Percentiles rank a stretch among this genome's conserved stretches.
Evolutionary conservation across 2,113 vertebrate genomes (phyloP).

Genomic region (Edolisoma coerulescens): DNA sequence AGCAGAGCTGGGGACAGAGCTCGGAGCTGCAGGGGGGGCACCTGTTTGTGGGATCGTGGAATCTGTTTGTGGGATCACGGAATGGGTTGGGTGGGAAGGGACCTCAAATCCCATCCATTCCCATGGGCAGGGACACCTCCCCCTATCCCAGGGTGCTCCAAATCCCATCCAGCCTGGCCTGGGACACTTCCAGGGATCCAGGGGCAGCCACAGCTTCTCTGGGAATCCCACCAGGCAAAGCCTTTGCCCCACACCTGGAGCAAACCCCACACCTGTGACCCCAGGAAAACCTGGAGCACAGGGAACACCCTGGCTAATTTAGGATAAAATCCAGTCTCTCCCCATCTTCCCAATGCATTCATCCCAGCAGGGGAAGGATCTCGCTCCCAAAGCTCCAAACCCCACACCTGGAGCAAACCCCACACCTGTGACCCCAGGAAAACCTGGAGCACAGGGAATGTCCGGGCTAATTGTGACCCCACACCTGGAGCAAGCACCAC

Average conservation of each 20-base stretch:
- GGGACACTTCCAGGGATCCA: neutral
- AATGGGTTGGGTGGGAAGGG: neutral
- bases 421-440: neutral
- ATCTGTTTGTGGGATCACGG: neutral
- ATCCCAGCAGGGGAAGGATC: neutral
- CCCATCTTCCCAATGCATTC: neutral
- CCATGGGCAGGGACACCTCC: fast-evolving
- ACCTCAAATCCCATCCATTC: fast-evolving
- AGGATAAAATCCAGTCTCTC: neutral
- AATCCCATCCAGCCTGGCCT: fast-evolving
- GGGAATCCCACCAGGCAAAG: neutral
- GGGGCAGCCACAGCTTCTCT: neutral
- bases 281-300: neutral
- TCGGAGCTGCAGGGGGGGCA: neutral
- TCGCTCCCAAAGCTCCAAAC: neutral
- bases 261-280: neutral
- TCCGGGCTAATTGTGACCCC: neutral
- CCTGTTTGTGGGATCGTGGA: fast-evolving
- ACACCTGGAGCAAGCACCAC: fast-evolving
- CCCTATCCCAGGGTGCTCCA: fast-evolving
- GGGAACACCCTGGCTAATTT: neutral
- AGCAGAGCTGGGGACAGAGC: neutral
- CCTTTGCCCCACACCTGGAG: fast-evolving
- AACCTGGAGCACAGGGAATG: neutral
- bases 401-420: neutral